A percentile compares a stretch with the other conserved stretches of the same genome.
Evolutionary conservation across 2,888 invertebrate species (phyloP).

Genomic region (Tetranychus truncatus): DNA sequence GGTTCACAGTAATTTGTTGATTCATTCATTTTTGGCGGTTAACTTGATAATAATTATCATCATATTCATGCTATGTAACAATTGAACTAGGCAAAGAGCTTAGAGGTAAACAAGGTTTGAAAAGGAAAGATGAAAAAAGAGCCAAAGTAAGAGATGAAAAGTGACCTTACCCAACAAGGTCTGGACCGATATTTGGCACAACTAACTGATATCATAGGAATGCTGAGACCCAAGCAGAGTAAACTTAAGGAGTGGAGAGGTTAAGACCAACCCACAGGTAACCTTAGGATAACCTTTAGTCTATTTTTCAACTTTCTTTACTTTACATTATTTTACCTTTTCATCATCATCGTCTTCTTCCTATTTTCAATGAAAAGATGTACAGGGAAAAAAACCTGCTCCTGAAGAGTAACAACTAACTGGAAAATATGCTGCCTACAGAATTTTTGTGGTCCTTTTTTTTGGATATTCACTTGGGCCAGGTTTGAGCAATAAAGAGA

Average conservation of each 20-base stretch:
- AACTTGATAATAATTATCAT: neutral
- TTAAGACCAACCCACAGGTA: neutral
- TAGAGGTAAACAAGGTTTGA: neutral
- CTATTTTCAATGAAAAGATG: neutral
- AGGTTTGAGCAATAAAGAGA: neutral
- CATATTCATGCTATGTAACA: neutral
- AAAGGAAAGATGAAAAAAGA: neutral
- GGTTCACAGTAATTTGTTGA: neutral
- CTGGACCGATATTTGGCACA: neutral
- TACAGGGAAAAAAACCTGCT: neutral
- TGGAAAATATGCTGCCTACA: neutral
- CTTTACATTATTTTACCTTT: neutral
- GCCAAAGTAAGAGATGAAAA: neutral
- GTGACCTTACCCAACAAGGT: neutral
- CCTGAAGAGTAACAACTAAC: neutral
- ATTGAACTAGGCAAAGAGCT: neutral
- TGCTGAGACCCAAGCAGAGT: neutral
- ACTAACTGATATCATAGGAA: neutral
- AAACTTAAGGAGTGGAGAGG: neutral
- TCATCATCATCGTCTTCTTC: neutral
- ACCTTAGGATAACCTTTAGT: constrained; percentile 1
- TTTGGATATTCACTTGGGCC: neutral
- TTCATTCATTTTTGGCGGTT: neutral
- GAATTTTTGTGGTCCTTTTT: neutral
- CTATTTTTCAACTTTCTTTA: neutral